A percentile compares a stretch with the other conserved stretches of the same genome.
These are phyloP conservation scores for Araneus ventricosus DNA, from an alignment of 1,140 invertebrate species.

Conservation along the genomic window DNA sequence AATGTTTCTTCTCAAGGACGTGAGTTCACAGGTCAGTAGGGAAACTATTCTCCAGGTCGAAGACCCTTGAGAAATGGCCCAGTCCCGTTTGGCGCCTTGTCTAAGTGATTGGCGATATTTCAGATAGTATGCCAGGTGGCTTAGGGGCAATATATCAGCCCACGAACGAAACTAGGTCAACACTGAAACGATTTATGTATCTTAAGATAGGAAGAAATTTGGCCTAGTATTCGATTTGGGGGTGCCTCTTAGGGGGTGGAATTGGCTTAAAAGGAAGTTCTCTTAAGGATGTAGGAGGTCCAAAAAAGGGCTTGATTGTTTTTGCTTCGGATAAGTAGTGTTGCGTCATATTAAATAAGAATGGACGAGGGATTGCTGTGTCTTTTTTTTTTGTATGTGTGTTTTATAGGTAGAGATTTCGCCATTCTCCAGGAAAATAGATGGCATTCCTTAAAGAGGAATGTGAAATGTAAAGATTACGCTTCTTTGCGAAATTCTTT, in stretches of 20 bases:
- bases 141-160: conserved; percentile 10
- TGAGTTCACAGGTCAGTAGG: conserved; percentile 67
- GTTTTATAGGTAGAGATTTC: too few species aligned
- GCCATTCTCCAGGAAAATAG: too few species aligned
- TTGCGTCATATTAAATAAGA: background rate
- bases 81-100: conserved; percentile 38
- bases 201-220: background rate
- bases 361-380: too few species aligned
- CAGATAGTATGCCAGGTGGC: conserved; percentile 1
- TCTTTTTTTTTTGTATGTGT: too few species aligned
- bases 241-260: background rate
- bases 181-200: background rate
- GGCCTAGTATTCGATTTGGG: background rate
- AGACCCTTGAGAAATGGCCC: conserved; percentile 44
- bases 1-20: conserved; percentile 64
- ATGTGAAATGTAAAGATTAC: too few species aligned
- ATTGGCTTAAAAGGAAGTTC: background rate
- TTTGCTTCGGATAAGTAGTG: background rate
- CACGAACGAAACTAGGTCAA: conserved; percentile 42
- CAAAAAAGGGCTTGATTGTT: background rate
- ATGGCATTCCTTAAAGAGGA: too few species aligned
- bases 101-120: conserved; percentile 13
- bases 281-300: background rate
- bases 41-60: conserved; percentile 53
- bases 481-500: too few species aligned